Base-by-base conservation (phyloP, 1,140 invertebrate genomes). In the Meloidogyne exigua region DNA sequence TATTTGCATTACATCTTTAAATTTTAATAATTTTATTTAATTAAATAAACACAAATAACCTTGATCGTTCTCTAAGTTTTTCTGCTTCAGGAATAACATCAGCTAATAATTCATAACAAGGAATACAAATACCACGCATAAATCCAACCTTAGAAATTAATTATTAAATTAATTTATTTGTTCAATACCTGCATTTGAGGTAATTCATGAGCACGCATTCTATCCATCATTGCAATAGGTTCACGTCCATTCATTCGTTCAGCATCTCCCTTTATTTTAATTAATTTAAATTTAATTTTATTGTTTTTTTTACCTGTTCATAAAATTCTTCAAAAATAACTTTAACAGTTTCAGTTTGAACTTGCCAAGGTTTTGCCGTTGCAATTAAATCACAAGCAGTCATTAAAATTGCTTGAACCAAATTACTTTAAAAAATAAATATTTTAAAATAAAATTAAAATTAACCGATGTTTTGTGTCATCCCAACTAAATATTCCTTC, bases 241-340 rank as follows among this genome's bases (percentile, higher is more conserved):
- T 87, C 89, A 72, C 90, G 89, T 0, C 93, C 92, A 64, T 90
- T 90, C 13, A 89, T 89, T 78, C 90, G 89, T 86, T 93, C 92
- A 39, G 91, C 91, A 86, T 94, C 93, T 36, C 91, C 91, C 90
- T 91, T 75, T 11, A 26, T 63, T 44, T 13, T 1, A 57, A 15
- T 1, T 62, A 23, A 21, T 32, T 21, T 44, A 3, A 13, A 21
- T n/a, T n/a, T 64, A 7, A 72, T 68, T 65, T 64, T 0, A 18
- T 72, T 79, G 85, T 39, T 76, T 10, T 18, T 32, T 42, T n/a
- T 12, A 91, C 92, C 89, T 93, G 92, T 79, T 92, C 91, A 88
- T 93, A 94, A 88, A 94, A 94, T 85, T 94, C 93, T 84, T 93
- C 92, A 88, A 93, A 93, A 77, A 94, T 93, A 7, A 92, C 92